Percentiles rank a stretch among this genome's conserved stretches.
phyloP scores from a whole-genome alignment of 2,888 invertebrate genomes.

The Eurytoma californica region DNA sequence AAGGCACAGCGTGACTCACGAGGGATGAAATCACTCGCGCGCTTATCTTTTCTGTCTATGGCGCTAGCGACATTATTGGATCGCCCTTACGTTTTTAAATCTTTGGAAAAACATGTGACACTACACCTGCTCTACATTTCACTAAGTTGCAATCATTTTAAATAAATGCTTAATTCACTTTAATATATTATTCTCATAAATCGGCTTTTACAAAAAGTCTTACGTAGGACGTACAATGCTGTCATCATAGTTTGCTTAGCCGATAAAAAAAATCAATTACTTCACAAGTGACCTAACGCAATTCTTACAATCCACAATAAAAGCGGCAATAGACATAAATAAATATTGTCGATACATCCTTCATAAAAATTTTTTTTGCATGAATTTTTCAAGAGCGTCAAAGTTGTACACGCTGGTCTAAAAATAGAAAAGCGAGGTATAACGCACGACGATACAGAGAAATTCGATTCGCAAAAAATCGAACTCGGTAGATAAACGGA shows the following conservation, averaged over 20 bases:
- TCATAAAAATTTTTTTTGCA: no score
- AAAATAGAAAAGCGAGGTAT: background rate
- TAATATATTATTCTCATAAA: background rate
- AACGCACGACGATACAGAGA: background rate
- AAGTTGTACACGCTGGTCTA: no score
- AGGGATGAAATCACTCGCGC: conserved; percentile 29
- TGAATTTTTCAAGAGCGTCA: no score
- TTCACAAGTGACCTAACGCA: no score
- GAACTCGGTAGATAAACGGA: conserved; percentile 15
- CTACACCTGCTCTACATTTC: background rate
- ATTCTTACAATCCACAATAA: no score
- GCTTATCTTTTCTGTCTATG: background rate
- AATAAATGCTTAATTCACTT: background rate
- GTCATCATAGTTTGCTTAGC: background rate
- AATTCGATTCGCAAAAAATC: conserved; percentile 9
- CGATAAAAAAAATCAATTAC: background rate
- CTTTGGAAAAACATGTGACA: background rate
- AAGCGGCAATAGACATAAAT: no score
- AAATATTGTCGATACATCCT: no score
- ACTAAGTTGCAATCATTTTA: background rate
- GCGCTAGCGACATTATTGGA: conserved; percentile 4
- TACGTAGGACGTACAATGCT: background rate
- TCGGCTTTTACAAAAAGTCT: background rate
- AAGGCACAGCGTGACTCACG: conserved; percentile 12
- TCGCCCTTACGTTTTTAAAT: conserved; percentile 7